Conservation (phyloP, 1,140 invertebrate species). For the Glomeris maerens region DNA sequence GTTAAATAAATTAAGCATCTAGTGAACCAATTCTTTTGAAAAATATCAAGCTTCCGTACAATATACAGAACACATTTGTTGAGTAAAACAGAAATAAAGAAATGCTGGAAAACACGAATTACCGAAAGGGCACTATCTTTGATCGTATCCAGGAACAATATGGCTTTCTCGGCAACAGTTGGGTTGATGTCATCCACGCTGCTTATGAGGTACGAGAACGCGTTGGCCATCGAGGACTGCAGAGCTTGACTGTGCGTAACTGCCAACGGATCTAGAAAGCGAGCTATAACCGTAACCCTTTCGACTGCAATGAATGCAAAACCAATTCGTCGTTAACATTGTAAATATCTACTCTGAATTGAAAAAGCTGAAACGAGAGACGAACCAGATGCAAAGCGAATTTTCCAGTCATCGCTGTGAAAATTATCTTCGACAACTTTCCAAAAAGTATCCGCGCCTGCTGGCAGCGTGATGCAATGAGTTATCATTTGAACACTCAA, state of each 20-base stretch:
- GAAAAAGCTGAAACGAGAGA: neutral
- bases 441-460: conserved; percentile 90
- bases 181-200: conserved; percentile 92
- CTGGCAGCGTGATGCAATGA: conserved; percentile 83
- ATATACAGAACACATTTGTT: no score
- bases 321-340: neutral
- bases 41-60: no score
- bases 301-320: conserved; percentile 51
- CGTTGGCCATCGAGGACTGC: conserved; percentile 86
- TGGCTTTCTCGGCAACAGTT: conserved; percentile 82
- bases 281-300: conserved; percentile 74
- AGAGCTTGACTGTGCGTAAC: conserved; percentile 65
- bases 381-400: conserved; percentile 71
- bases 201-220: conserved; percentile 90
- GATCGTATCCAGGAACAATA: conserved; percentile 83
- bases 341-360: conserved; percentile 8
- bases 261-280: conserved; percentile 80
- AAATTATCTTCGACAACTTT: conserved; percentile 84
- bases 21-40: no score
- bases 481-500: conserved; percentile 77
- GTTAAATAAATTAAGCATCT: no score
- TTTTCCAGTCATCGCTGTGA: conserved; percentile 72
- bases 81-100: no score
- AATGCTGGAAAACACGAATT: no score
- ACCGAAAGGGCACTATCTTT: conserved; percentile 51